phyloP scores from a whole-genome alignment of 2,888 invertebrate species.

The Rhopalosiphum nymphaeae region DNA sequence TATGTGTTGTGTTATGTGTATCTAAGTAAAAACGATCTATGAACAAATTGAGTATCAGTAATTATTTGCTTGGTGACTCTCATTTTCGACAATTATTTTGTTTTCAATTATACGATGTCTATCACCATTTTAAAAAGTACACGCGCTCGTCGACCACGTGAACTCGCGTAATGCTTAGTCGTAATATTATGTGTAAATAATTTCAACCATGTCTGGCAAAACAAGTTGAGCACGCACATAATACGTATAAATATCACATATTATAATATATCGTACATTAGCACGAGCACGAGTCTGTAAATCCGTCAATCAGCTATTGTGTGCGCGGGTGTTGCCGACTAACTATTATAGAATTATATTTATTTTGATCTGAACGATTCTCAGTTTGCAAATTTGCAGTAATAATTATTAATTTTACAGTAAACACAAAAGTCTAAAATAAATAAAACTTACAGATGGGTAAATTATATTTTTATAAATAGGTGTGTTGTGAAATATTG shows the following conservation, averaged over 20 bases:
- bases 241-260: not conserved
- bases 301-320: not conserved
- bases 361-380: not conserved
- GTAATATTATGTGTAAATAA: not conserved
- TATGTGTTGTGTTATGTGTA: not conserved
- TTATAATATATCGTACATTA: not conserved
- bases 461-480: not conserved
- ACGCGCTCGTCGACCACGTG: not conserved
- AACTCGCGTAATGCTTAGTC: not conserved
- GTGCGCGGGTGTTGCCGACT: not conserved
- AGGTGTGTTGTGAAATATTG: not conserved
- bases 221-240: not conserved
- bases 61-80: not conserved
- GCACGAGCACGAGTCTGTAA: not conserved
- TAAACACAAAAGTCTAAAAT: not conserved
- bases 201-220: not conserved
- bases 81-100: not conserved
- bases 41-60: not conserved
- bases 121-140: not conserved
- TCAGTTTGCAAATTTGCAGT: not conserved
- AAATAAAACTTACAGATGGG: not conserved
- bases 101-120: not conserved
- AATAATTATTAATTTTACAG: not conserved
- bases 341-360: not conserved
- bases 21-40: not conserved